Percentiles rank a stretch among this genome's conserved stretches.
phyloP scores from a whole-genome alignment of 2,888 invertebrate species.

The Xestia rhomboidea region DNA sequence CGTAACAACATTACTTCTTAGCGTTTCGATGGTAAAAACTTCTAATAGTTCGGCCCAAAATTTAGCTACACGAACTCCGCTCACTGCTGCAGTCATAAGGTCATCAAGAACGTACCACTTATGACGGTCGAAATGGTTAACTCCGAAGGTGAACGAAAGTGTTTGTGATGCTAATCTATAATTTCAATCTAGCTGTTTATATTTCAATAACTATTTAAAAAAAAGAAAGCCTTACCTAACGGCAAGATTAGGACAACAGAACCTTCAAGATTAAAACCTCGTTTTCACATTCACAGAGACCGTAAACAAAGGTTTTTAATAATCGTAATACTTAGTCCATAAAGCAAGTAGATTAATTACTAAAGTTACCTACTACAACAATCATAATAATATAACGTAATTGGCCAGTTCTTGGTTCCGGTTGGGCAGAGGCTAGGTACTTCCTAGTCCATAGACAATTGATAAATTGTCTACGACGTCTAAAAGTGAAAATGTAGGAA shows the following conservation, averaged over 20 bases:
- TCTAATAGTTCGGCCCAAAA: not conserved
- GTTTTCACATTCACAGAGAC: constrained; percentile 18
- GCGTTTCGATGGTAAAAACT: not conserved
- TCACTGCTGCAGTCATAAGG: not conserved
- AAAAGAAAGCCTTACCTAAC: not conserved
- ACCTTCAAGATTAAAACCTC: not conserved
- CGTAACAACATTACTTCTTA: not conserved
- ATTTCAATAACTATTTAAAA: not conserved
- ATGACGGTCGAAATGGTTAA: not conserved
- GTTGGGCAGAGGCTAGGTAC: constrained; percentile 32
- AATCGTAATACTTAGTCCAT: constrained; percentile 22
- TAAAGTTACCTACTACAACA: constrained; percentile 31
- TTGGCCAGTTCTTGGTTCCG: constrained; percentile 41
- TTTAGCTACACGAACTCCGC: not conserved
- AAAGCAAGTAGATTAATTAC: constrained; percentile 33
- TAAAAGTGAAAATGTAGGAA: constrained; percentile 58
- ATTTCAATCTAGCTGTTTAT: not conserved
- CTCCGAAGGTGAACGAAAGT: not conserved
- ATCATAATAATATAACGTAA: constrained; percentile 28
- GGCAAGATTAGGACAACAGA: not conserved
- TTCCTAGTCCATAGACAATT: constrained; percentile 56
- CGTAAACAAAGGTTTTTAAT: no score
- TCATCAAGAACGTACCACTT: not conserved
- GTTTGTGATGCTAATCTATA: not conserved
- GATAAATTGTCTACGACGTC: constrained; percentile 45